Conservation (phyloP, 2,888 invertebrate species). For the Emmelina monodactyla region DNA sequence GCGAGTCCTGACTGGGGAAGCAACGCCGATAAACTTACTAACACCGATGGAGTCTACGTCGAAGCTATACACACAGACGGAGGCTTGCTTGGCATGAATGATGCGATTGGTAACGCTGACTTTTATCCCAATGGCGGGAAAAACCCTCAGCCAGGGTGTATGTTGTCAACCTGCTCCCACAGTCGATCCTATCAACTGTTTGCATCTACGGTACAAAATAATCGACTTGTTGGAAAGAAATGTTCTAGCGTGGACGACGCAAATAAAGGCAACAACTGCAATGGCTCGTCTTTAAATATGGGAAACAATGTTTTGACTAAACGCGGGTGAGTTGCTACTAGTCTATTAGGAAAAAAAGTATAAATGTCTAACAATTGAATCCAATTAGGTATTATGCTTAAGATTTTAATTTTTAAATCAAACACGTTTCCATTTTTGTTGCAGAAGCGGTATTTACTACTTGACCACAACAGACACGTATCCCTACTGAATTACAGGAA, state of each 20-base stretch:
- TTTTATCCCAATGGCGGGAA: constrained; percentile 52
- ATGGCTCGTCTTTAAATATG: constrained; percentile 25
- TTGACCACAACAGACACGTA: too few relatives aligned
- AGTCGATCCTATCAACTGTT: constrained; percentile 31
- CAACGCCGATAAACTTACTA: constrained; percentile 29
- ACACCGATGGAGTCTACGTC: constrained; percentile 31
- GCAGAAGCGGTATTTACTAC: too few relatives aligned
- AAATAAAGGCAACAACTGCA: constrained; percentile 24
- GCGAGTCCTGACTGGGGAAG: constrained; percentile 38
- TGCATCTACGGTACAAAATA: constrained; percentile 30
- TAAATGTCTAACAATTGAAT: too few relatives aligned
- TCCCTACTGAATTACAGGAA: too few relatives aligned
- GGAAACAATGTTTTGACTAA: constrained; percentile 31
- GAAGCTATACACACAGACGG: constrained; percentile 49
- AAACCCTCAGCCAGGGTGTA: constrained; percentile 42
- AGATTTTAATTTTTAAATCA: too few relatives aligned
- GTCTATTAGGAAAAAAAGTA: too few relatives aligned
- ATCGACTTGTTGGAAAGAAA: constrained; percentile 30
- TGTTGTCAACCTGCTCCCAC: constrained; percentile 36
- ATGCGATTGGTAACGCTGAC: constrained; percentile 31
- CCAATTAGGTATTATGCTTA: too few relatives aligned
- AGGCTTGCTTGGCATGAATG: constrained; percentile 34
- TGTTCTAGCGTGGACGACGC: constrained; percentile 31
- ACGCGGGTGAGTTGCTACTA: constrained; percentile 17
- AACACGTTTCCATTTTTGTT: too few relatives aligned